Evolutionary conservation across 1,140 invertebrate genomes (phyloP), one percentile per base, ranked within the genome.

Genomic region (Plutomurus gul): DNA sequence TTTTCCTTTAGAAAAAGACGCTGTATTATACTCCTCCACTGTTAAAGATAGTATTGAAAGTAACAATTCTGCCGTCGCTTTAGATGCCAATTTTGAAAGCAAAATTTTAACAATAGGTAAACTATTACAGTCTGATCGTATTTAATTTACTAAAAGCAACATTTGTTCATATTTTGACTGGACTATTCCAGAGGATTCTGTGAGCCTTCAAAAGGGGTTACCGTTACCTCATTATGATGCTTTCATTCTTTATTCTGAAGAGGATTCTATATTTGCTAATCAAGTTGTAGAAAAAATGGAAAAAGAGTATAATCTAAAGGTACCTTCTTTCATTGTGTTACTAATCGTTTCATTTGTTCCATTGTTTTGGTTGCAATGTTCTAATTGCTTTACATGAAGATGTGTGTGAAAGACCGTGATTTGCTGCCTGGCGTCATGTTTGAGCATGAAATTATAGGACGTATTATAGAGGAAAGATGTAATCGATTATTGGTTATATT

Each of bases 401-500:
- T 93, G 11, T 93, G 91, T 83, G 85, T 90, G 16, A 91, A 90
- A 85, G 90, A 93, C 77, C 86, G 91, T 82, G 90, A 93, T 87
- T 85, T 93, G 51, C 85, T 92, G 30, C 88, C 86, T 39, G 92
- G 92, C 6, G 83, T 90, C 25, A 85, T 87, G 49, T 91, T 92
- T 81, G 90, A 92, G 83, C 91, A 93, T 84, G 89, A 92, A 73
- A 90, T 91, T 6, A 88, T 94, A 13, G 89, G 92, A 60, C 88
- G 89, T 80, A 87, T 95, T 18, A 93, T 95, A 85, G 89, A 90
- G 18, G 90, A 92, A 83, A 86, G 93, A 8, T 94, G 93, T 82
- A 90, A 91, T 36, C 88, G 91, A 81, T 86, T 94, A 39, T 90
- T 94, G 37, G 89, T 93, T 1, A 89, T 95, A 71, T 85, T 93